phyloP scores from a whole-genome alignment of 2,888 invertebrate species.

The Tridacna gigas region DNA sequence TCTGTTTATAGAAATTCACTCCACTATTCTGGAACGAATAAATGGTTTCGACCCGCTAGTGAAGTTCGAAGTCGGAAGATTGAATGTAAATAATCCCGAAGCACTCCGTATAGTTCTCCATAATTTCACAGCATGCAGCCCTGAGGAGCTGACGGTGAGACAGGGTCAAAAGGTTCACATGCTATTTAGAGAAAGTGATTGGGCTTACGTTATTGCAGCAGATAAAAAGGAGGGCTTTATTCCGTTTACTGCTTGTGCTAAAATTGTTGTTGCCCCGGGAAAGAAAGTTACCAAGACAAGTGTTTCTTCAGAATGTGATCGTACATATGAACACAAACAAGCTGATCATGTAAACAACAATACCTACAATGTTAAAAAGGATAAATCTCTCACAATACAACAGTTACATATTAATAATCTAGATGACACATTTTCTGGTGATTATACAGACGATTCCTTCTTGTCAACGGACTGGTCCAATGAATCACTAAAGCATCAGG shows the following conservation, averaged over 20 bases:
- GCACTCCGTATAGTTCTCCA: slow-evolving; percentile 72
- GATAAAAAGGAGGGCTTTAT: slow-evolving; percentile 97
- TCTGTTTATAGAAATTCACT: slow-evolving; percentile 26
- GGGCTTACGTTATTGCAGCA: slow-evolving; percentile 98
- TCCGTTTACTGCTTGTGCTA: slow-evolving; percentile 90
- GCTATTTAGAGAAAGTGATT: slow-evolving; percentile 97
- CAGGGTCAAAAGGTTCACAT: slow-evolving; percentile 96
- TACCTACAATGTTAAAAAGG: slow-evolving; percentile 6
- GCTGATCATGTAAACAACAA: slow-evolving; percentile 10
- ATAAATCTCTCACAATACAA: slow-evolving; percentile 3
- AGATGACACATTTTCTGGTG: slow-evolving; percentile 23
- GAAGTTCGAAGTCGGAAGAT: slow-evolving; percentile 95
- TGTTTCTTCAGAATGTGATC: background rate
- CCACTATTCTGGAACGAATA: slow-evolving; percentile 89
- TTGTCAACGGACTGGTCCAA: slow-evolving; percentile 45
- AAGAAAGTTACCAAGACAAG: background rate
- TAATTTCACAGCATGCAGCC: slow-evolving; percentile 97
- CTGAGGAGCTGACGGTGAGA: slow-evolving; percentile 96
- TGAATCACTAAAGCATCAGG: slow-evolving; percentile 28
- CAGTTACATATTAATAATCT: background rate
- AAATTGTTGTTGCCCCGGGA: slow-evolving; percentile 27
- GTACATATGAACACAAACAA: background rate
- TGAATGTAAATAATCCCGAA: slow-evolving; percentile 83
- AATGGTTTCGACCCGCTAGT: slow-evolving; percentile 97
- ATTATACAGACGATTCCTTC: slow-evolving; percentile 41